These are phyloP conservation scores for Noctua pronuba DNA, from an alignment of 2,888 invertebrate genomes.

Conservation along the genomic window DNA sequence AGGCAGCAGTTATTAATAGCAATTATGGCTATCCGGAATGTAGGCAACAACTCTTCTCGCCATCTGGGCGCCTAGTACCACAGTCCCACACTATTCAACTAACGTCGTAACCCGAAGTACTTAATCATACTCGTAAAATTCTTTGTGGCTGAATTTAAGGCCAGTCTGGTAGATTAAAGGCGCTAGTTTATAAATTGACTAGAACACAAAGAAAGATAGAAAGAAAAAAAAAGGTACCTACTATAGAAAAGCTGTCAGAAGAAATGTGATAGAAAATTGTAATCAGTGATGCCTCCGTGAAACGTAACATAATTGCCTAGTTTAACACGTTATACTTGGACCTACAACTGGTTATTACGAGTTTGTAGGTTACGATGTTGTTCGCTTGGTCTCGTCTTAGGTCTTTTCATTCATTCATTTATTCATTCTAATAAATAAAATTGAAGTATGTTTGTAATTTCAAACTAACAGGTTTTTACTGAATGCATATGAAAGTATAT, in stretches of 20 bases:
- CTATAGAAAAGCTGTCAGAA: not conserved
- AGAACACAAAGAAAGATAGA: not conserved
- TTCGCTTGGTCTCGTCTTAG: too few relatives aligned
- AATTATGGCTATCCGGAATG: constrained; percentile 32
- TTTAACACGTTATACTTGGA: not conserved
- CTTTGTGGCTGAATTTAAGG: constrained; percentile 2
- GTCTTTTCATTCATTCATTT: too few relatives aligned
- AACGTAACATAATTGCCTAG: not conserved
- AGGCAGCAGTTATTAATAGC: constrained; percentile 40
- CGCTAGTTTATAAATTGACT: not conserved
- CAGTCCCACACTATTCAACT: not conserved
- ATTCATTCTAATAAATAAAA: too few relatives aligned
- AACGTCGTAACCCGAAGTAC: not conserved
- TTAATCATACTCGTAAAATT: not conserved
- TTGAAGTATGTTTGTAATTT: too few relatives aligned
- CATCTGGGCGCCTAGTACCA: constrained; percentile 34
- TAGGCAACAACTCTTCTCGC: constrained; percentile 4
- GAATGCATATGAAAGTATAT: too few relatives aligned
- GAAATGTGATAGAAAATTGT: not conserved
- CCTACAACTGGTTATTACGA: not conserved
- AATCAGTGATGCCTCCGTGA: not conserved
- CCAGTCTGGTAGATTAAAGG: not conserved
- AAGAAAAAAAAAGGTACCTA: too few relatives aligned
- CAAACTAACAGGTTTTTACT: too few relatives aligned
- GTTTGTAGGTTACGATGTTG: not conserved